phyloP scores from a whole-genome alignment of 2,888 invertebrate genomes.

The Drosophila peninsularis region DNA sequence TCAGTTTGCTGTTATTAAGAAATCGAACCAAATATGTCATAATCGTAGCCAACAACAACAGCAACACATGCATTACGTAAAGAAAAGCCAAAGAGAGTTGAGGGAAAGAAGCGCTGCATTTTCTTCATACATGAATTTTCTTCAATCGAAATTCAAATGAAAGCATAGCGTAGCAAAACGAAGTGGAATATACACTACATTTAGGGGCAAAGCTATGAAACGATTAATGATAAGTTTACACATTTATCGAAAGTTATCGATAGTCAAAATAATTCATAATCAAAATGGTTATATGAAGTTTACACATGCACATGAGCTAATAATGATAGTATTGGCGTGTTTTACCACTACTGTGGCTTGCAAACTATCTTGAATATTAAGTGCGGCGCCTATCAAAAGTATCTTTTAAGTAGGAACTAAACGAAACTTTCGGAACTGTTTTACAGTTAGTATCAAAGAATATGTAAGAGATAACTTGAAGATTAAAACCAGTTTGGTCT shows the following conservation, averaged over 20 bases:
- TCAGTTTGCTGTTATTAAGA: constrained; percentile 32
- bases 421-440: constrained; percentile 3
- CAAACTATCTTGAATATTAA: not conserved
- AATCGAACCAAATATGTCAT: constrained; percentile 48
- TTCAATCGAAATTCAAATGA: constrained; percentile 38
- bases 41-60: constrained; percentile 25
- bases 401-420: constrained; percentile 13
- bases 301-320: no score
- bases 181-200: constrained; percentile 33
- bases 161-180: constrained; percentile 17
- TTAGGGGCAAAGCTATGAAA: no score
- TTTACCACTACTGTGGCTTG: not conserved
- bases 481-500: constrained; percentile 32
- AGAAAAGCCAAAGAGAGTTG: constrained; percentile 16
- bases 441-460: constrained; percentile 20
- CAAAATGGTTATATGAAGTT: no score
- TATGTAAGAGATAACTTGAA: constrained; percentile 15
- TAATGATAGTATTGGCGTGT: no score
- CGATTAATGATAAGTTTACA: not conserved
- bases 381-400: not conserved
- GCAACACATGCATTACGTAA: constrained; percentile 41
- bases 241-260: not conserved
- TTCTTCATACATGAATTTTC: constrained; percentile 34
- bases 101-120: constrained; percentile 24
- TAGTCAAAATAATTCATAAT: not conserved